These are phyloP conservation scores for Sylvia atricapilla DNA, from an alignment of 2,113 vertebrate species.

Conservation along the genomic window DNA sequence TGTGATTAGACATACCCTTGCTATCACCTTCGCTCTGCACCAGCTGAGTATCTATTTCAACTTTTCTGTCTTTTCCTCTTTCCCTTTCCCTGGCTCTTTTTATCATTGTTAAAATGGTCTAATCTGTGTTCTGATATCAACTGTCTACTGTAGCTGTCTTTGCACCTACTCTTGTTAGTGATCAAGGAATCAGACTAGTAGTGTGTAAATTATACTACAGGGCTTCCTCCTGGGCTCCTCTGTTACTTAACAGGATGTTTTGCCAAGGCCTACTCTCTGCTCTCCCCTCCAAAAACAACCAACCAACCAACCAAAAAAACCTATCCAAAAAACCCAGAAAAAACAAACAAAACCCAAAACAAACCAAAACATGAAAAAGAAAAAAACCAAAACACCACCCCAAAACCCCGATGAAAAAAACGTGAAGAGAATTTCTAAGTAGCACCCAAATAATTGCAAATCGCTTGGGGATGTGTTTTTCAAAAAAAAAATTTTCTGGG, in stretches of 20 bases:
- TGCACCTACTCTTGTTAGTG: neutral
- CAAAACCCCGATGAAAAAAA: neutral
- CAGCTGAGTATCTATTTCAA: neutral
- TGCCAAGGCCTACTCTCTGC: neutral
- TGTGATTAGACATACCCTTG: neutral
- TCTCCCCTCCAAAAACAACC: too few relatives aligned
- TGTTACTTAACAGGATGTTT: neutral
- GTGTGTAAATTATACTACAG: neutral
- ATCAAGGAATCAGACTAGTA: neutral
- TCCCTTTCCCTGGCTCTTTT: neutral
- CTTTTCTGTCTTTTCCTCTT: neutral
- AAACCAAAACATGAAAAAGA: neutral
- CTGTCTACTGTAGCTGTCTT: neutral
- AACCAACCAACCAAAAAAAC: neutral
- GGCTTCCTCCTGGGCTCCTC: neutral
- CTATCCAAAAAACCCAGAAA: neutral
- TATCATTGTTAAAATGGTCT: neutral
- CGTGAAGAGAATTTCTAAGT: neutral
- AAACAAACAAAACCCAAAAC: neutral
- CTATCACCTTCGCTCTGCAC: neutral
- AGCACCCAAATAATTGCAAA: neutral
- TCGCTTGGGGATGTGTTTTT: accelerated
- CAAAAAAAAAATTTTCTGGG: accelerated
- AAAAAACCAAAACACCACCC: too few relatives aligned
- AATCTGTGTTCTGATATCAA: neutral